Evolutionary conservation across 2,113 vertebrate species (phyloP), one percentile per base, ranked within the genome.

Genomic region (Calidris pugnax): DNA sequence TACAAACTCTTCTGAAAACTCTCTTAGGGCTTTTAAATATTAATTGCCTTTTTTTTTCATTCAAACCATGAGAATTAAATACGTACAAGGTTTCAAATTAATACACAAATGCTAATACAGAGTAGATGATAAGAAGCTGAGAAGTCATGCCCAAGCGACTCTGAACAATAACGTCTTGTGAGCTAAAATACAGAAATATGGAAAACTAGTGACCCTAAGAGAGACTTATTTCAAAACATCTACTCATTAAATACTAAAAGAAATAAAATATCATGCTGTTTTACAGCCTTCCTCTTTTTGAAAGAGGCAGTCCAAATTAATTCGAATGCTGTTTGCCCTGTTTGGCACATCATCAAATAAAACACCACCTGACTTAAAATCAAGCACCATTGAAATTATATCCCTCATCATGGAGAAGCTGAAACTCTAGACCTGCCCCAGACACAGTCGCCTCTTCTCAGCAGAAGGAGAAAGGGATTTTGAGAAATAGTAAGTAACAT

Each of bases 381-480:
- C 28, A 41, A 72, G 22, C n/a, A 47, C 1, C 0, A 17, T 1
- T 69, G 50, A 86, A 68, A 69, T 37, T 8, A 11, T 20, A 23
- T 15, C 2, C 0, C 10, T 63, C 2, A 0, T 45, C 27, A 39
- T 4, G 33, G 18, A 67, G 20, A 14, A 67, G 22, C 41, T 57
- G 55, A 68, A 56, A 50, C 5, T 62, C 37, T 35, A 45, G 27
- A 23, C 22, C 51, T 37, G 53, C 39, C 39, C 45, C 82, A 66
- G 45, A 32, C 33, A 12, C 47, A 47, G 43, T 14, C 63, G 27
- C 41, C 41, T 74, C 63, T 56, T 47, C 56, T 47, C 50, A 47
- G 18, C 18, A 39, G 37, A 4, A n/a, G 26, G 32, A 80, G 32
- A 64, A 51, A 75, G 21, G 10, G n/a, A 32, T 35, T 41, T 64